Conservation (phyloP, 2,797 vertebrate genomes). For the Glyptemys insculpta region DNA sequence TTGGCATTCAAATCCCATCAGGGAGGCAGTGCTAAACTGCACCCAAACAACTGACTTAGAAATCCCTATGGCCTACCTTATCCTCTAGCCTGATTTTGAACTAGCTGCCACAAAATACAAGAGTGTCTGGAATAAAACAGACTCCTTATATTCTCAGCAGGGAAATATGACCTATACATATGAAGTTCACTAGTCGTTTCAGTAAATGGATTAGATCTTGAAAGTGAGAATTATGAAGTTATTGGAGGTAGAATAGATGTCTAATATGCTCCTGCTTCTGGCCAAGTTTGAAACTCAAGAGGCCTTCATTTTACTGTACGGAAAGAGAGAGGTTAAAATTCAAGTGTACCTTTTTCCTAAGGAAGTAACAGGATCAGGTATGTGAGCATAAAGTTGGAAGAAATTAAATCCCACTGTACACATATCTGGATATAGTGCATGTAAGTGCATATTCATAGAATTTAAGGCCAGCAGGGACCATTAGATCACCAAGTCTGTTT, state of each 20-base stretch:
- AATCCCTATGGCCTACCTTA: not conserved
- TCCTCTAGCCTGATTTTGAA: conserved; percentile 1
- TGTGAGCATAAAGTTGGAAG: not conserved
- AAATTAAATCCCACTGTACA: not conserved
- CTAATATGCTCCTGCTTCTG: not conserved
- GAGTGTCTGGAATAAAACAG: not conserved
- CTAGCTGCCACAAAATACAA: not conserved
- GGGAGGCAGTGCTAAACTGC: not conserved
- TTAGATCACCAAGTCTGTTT: not conserved
- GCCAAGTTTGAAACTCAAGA: not conserved
- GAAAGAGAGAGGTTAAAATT: not conserved
- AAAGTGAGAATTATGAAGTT: not conserved
- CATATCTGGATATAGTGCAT: not conserved
- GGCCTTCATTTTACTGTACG: not conserved
- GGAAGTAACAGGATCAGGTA: not conserved
- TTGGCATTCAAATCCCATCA: not conserved
- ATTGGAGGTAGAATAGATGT: not conserved
- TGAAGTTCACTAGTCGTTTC: not conserved
- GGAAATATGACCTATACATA: not conserved
- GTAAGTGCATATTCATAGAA: not conserved
- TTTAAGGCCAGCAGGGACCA: not conserved
- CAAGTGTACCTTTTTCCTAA: not conserved
- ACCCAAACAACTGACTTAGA: conserved; percentile 23
- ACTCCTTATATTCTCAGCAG: not conserved
- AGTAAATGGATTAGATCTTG: not conserved